phyloP scores from a whole-genome alignment of 2,888 invertebrate genomes.

The Heliconius cydno region DNA sequence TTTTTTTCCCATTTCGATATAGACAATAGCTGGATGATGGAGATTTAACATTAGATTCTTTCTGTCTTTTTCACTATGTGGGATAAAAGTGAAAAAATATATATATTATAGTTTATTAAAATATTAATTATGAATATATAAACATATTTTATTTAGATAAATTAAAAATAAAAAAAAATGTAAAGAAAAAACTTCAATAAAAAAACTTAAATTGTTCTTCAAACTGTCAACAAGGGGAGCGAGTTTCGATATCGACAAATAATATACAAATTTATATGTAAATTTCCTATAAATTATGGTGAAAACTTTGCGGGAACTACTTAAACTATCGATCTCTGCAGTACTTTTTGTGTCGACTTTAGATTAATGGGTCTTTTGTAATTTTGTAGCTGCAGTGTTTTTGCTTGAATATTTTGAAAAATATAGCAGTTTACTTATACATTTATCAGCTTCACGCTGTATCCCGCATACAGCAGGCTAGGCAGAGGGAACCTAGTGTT shows the following conservation, averaged over 20 bases:
- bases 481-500: no score
- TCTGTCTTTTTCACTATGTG: no score
- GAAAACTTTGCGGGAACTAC: constrained; percentile 3
- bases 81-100: no score
- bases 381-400: constrained; percentile 1
- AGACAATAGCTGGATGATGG: no score
- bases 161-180: no score
- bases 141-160: no score
- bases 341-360: constrained; percentile 21
- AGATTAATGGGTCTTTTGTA: constrained; percentile 20
- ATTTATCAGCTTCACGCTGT: no score
- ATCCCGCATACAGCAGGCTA: no score
- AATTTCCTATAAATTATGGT: constrained; percentile 16
- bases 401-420: background rate
- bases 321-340: constrained; percentile 22
- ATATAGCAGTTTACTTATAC: background rate
- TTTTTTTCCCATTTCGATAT: no score
- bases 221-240: background rate
- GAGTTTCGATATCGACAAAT: background rate
- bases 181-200: background rate
- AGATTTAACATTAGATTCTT: no score
- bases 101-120: no score
- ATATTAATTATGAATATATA: no score
- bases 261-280: background rate
- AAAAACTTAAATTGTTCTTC: background rate